Conservation (phyloP, 2,797 vertebrate genomes). For the Setipinna tenuifilis region DNA sequence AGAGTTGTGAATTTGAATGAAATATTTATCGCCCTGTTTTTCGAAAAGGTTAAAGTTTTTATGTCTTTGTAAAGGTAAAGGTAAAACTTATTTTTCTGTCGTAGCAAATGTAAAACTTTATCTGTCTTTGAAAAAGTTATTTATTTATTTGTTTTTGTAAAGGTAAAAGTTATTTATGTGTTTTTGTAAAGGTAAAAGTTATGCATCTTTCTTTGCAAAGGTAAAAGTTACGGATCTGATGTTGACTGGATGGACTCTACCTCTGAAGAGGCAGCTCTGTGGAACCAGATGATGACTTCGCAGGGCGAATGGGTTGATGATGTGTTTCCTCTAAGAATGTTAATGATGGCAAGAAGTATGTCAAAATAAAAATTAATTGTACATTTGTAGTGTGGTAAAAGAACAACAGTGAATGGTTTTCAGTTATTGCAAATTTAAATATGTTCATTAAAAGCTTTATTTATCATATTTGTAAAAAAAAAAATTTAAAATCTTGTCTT, state of each 20-base stretch:
- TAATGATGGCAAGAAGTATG: conserved; percentile 81
- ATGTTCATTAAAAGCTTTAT: neutral
- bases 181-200: conserved; percentile 1
- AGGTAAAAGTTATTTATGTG: neutral
- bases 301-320: conserved; percentile 89
- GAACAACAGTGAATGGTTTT: neutral
- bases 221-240: conserved; percentile 85
- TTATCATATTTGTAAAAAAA: conserved; percentile 6
- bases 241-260: conserved; percentile 96
- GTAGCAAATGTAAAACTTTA: neutral
- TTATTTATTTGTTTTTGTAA: too few relatives aligned
- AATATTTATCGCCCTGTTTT: neutral
- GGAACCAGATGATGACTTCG: conserved; percentile 86
- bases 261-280: conserved; percentile 80
- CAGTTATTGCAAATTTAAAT: neutral
- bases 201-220: conserved; percentile 66
- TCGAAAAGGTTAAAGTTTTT: neutral
- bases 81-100: neutral
- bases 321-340: conserved; percentile 85
- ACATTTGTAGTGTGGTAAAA: neutral
- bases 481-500: neutral
- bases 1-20: neutral
- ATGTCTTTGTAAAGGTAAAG: too few relatives aligned
- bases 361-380: conserved; percentile 66
- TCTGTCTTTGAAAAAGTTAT: too few relatives aligned